These are phyloP conservation scores for Parnassius smintheus DNA, from an alignment of 2,888 invertebrate genomes.

Conservation along the genomic window DNA sequence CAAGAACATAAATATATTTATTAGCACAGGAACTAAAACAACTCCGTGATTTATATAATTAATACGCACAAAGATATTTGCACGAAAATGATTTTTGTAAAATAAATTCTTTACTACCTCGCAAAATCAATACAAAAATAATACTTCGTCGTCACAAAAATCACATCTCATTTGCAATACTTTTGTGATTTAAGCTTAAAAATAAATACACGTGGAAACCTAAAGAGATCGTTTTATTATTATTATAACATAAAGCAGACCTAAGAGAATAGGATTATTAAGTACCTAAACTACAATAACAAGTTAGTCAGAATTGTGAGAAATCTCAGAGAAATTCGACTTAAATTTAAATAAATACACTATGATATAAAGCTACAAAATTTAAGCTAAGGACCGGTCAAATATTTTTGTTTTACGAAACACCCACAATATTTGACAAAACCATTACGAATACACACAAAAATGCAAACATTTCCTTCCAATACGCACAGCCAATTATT, in stretches of 20 bases:
- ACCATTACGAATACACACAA: conserved; percentile 2
- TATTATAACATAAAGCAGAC: conserved; percentile 11
- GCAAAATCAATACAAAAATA: conserved; percentile 14
- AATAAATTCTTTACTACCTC: conserved; percentile 5
- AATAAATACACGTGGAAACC: conserved; percentile 18
- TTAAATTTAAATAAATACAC: conserved; percentile 35
- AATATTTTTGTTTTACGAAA: conserved; percentile 1
- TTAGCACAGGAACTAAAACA: conserved; percentile 9
- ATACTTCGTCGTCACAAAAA: background rate
- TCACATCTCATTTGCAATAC: background rate
- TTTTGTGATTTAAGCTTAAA: conserved; percentile 1
- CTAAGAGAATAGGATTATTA: conserved; percentile 35
- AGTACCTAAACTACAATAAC: conserved; percentile 42
- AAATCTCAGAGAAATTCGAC: conserved; percentile 37
- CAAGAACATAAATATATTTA: background rate
- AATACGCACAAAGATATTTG: background rate
- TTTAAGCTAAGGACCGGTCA: conserved; percentile 24
- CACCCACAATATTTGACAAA: conserved; percentile 1
- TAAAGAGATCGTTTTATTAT: conserved; percentile 24
- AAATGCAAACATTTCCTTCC: conserved; percentile 1
- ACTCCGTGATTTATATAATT: conserved; percentile 2
- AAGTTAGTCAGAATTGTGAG: conserved; percentile 39
- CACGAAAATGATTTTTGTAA: conserved; percentile 9
- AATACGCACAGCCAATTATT: conserved; percentile 4
- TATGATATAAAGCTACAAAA: conserved; percentile 28